These are phyloP conservation scores for Brachionus angularis DNA, from an alignment of 1,140 invertebrate genomes.

Conservation along the genomic window DNA sequence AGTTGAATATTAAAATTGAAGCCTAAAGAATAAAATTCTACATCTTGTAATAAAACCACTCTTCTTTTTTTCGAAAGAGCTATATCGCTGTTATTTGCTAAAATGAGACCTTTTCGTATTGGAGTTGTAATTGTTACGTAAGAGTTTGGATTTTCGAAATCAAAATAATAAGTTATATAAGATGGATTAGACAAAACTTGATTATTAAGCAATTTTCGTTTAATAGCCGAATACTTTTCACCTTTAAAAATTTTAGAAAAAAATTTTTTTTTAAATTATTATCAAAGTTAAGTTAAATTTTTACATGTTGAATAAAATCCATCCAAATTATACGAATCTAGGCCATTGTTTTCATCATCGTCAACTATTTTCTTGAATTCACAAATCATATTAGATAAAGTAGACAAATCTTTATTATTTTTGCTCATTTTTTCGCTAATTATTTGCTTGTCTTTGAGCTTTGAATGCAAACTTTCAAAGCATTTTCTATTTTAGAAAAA, in stretches of 20 bases:
- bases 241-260: conserved; percentile 16
- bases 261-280: conserved; percentile 16
- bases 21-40: conserved; percentile 4
- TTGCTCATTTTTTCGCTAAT: too few relatives aligned
- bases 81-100: too few relatives aligned
- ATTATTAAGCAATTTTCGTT: conserved; percentile 13
- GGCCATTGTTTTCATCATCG: too few relatives aligned
- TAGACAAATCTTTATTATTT: conserved; percentile 11
- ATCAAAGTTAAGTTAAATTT: not conserved
- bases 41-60: not conserved
- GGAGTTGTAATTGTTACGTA: too few relatives aligned
- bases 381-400: conserved; percentile 5
- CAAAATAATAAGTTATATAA: conserved; percentile 30
- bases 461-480: conserved; percentile 17
- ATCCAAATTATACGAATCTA: not conserved
- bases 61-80: conserved; percentile 16
- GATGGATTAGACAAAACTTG: not conserved
- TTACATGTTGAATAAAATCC: conserved; percentile 29
- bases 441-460: not conserved
- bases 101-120: too few relatives aligned
- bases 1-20: conserved; percentile 20
- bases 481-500: conserved; percentile 34
- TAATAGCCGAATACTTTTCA: conserved; percentile 19
- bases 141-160: too few relatives aligned
- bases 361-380: too few relatives aligned